These are phyloP conservation scores for Mesitornis unicolor DNA, from an alignment of 2,113 vertebrate species.

Conservation along the genomic window DNA sequence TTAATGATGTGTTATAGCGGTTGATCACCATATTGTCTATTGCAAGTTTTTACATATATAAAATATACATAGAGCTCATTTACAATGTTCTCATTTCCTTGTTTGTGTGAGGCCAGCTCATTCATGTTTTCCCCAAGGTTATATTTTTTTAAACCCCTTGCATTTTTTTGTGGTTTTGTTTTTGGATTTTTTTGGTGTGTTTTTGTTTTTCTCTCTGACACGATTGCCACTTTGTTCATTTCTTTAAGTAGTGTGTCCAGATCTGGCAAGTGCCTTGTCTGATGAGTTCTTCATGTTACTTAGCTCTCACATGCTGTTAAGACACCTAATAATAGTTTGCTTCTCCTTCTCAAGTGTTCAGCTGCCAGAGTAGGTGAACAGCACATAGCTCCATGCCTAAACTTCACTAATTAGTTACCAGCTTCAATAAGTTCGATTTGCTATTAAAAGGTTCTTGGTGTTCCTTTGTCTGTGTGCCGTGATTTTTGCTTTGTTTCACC, in stretches of 20 bases:
- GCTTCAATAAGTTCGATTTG: background rate
- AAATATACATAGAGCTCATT: background rate
- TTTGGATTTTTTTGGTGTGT: background rate
- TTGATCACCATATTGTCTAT: background rate
- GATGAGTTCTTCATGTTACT: background rate
- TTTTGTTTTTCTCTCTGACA: background rate
- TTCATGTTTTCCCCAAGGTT: background rate
- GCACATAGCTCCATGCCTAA: accelerated
- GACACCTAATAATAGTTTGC: background rate
- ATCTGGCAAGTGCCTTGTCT: background rate
- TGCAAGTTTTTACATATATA: background rate
- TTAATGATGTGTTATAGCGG: background rate
- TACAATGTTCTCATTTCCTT: background rate
- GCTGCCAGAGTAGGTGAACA: background rate
- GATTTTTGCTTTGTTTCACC: background rate
- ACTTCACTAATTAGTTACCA: background rate
- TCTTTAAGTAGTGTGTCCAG: background rate
- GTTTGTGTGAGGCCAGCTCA: background rate
- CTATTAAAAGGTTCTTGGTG: background rate
- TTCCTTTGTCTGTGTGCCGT: background rate
- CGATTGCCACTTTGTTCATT: background rate
- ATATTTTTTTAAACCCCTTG: background rate
- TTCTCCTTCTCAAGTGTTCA: background rate
- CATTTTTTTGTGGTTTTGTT: background rate
- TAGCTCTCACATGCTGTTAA: background rate